Conservation (phyloP, 2,888 invertebrate species). For the Stenoptilia bipunctidactyla region DNA sequence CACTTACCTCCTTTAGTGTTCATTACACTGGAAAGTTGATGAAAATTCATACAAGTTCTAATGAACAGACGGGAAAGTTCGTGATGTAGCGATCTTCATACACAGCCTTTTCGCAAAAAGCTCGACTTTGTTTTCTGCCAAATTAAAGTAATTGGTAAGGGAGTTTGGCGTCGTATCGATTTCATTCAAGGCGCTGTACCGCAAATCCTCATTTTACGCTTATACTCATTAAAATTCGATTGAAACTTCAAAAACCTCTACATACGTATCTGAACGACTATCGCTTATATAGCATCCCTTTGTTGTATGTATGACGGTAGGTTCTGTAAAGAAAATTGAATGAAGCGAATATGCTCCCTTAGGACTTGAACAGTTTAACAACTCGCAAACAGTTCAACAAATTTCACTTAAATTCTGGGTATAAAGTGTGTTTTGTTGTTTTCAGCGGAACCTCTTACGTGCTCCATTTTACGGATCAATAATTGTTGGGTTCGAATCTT, state of each 20-base stretch:
- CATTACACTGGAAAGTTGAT: slow-evolving; percentile 63
- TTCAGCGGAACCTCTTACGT: no score
- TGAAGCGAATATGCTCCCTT: no score
- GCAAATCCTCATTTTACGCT: neutral
- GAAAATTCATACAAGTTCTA: slow-evolving; percentile 67
- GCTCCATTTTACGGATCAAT: no score
- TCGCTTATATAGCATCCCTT: no score
- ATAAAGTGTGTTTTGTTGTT: neutral
- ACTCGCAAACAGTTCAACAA: neutral
- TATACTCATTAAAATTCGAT: neutral
- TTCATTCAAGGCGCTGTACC: neutral
- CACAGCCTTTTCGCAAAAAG: slow-evolving; percentile 24
- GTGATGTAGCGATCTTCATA: slow-evolving; percentile 25
- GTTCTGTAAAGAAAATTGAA: no score
- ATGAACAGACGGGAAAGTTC: slow-evolving; percentile 60
- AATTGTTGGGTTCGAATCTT: no score
- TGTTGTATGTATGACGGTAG: no score
- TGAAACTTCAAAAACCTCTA: neutral
- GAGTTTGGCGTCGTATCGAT: neutral
- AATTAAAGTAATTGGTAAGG: slow-evolving; percentile 19
- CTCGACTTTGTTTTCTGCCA: slow-evolving; percentile 25
- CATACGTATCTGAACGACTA: no score
- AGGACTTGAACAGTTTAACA: neutral
- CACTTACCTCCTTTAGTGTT: slow-evolving; percentile 67
- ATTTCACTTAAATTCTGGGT: neutral